Evolutionary conservation across 1,140 invertebrate genomes (phyloP).

Genomic region (Drosophila dunni): DNA sequence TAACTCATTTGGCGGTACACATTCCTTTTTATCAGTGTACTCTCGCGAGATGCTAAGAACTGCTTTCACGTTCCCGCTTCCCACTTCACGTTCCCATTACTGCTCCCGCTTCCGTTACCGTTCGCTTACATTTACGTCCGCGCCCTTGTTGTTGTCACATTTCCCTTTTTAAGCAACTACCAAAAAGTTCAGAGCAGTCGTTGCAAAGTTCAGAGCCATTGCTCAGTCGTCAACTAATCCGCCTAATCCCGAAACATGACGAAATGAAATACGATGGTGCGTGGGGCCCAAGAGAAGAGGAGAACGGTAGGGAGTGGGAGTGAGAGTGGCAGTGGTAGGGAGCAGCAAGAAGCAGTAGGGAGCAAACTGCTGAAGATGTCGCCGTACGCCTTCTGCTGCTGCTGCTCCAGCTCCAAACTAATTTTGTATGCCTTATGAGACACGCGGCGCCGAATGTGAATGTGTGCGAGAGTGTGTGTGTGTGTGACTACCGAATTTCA

Average conservation of each 20-base stretch:
- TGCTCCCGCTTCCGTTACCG: too few relatives aligned
- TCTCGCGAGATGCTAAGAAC: constrained; percentile 20
- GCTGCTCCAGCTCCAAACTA: constrained; percentile 54
- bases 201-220: constrained; percentile 79
- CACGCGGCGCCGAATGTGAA: constrained; percentile 11
- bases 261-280: constrained; percentile 84
- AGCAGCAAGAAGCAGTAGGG: constrained; percentile 4
- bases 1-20: too few relatives aligned
- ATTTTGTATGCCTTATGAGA: constrained; percentile 81
- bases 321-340: not conserved
- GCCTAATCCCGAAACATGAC: constrained; percentile 84
- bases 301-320: not conserved
- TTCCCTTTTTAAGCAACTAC: constrained; percentile 63
- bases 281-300: constrained; percentile 44
- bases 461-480: constrained; percentile 7
- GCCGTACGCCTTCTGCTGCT: constrained; percentile 22
- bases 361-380: constrained; percentile 29
- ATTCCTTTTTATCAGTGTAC: not conserved
- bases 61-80: constrained; percentile 45
- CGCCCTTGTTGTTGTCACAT: constrained; percentile 78
- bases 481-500: not conserved
- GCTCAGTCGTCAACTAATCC: constrained; percentile 82
- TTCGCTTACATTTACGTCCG: constrained; percentile 19
- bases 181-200: constrained; percentile 56
- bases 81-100: too few relatives aligned